Base-by-base conservation (phyloP, 2,888 invertebrate species). In the Cheilosia scutellata region DNA sequence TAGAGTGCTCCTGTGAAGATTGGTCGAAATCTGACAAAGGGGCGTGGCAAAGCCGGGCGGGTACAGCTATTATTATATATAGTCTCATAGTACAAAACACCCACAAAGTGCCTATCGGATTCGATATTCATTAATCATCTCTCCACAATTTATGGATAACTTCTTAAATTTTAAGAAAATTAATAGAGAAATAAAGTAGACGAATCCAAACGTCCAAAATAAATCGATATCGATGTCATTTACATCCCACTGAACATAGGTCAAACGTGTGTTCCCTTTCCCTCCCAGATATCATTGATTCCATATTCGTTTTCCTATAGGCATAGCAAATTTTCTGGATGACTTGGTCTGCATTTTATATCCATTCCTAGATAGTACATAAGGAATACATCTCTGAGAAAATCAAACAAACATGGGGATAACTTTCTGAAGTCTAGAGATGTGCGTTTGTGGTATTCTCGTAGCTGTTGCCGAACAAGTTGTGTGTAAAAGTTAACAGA, bases 301-400 rank as follows among this genome's bases (percentile, higher is more conserved):
- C 20, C 16, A 55, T 37, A 65, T 65, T 25, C n/a, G 27, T 68
- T 66, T 29, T 29, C 51, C 53, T 66, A 5, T 66, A n/a, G 42
- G 6, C 11, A 16, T 25, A 29, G 13, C 11, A 9, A 20, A 65
- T 49, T 25, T 27, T 53, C 25, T 27, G 51, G 9, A 53, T 37
- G 25, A 11, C 11, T 20, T 33, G 33, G 60, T 20, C 11, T 11
- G 4, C 11, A 11, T 11, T 4, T 37, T 33, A 9, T 33, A 33
- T 7, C 9, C 33, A 37, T 37, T 16, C 25, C 49, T 51, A 25
- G 25, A 33, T 20, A 37, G 37, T 11, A 37, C 11, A 37, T 37
- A 11, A 20, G 1, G 0, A 20, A 11, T 37, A 37, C 37, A 37
- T 37, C 37, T 37, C 4, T 11, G 37, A 9, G 37, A 11, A 1